phyloP scores from a whole-genome alignment of 2,113 vertebrate genomes.

The Agelaius tricolor region DNA sequence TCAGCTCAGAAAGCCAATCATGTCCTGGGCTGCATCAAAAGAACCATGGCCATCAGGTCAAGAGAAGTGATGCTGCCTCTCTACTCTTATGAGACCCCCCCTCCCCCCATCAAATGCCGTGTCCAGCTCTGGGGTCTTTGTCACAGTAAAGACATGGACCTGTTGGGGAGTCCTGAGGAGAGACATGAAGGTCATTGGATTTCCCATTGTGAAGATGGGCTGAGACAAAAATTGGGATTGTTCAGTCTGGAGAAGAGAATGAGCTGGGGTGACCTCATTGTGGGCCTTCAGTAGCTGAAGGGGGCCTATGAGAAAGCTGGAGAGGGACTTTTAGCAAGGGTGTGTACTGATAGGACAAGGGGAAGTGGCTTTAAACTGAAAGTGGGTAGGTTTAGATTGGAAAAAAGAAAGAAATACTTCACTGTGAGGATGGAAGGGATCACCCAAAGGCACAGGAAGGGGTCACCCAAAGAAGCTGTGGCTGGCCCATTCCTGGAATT shows the following conservation, averaged over 20 bases:
- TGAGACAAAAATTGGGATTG: background rate
- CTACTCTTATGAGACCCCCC: background rate
- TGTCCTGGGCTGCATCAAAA: background rate
- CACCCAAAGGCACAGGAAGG: background rate
- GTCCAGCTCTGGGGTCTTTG: background rate
- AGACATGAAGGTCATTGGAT: background rate
- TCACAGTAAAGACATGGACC: background rate
- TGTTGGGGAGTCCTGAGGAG: background rate
- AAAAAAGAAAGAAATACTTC: background rate
- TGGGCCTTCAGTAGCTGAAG: background rate
- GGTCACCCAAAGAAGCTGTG: background rate
- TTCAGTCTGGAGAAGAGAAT: background rate
- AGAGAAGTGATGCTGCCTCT: background rate
- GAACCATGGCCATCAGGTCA: background rate
- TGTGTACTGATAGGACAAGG: background rate
- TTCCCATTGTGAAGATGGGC: background rate
- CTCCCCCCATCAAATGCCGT: fast-evolving
- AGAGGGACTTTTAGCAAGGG: background rate
- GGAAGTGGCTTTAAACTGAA: background rate
- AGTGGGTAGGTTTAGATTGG: background rate
- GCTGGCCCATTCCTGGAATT: background rate
- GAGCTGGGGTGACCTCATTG: background rate
- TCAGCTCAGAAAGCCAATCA: background rate
- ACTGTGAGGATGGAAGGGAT: background rate
- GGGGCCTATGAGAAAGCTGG: background rate